A percentile compares a stretch with the other conserved stretches of the same genome.
These are phyloP conservation scores for Corydoras maculifer DNA, from an alignment of 2,113 vertebrate genomes.

Conservation along the genomic window DNA sequence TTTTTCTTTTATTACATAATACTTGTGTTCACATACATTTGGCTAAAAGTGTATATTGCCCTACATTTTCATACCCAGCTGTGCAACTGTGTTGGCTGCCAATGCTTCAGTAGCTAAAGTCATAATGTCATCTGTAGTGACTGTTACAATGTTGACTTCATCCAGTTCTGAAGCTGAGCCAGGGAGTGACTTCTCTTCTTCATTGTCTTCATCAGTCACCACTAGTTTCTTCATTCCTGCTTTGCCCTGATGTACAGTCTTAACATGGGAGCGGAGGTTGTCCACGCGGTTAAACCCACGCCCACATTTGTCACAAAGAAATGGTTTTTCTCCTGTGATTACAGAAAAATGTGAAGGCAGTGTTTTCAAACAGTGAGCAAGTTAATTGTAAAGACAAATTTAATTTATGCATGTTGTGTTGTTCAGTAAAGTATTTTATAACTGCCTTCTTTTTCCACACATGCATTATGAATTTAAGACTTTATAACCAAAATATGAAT, in stretches of 20 bases:
- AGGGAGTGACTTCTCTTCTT: slow-evolving; percentile 35
- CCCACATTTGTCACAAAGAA: slow-evolving; percentile 92
- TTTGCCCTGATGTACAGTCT: slow-evolving; percentile 93
- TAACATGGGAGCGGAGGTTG: slow-evolving; percentile 94
- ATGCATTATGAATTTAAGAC: too few species aligned
- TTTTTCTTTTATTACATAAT: too few species aligned
- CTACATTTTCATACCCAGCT: slow-evolving; percentile 57
- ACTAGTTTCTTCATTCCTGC: slow-evolving; percentile 89
- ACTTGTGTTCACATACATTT: too few species aligned
- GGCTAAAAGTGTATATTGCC: too few species aligned
- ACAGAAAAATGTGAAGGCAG: background rate
- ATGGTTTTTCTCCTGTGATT: slow-evolving; percentile 86
- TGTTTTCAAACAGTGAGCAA: too few species aligned
- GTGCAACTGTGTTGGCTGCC: slow-evolving; percentile 79
- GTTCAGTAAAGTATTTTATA: too few species aligned
- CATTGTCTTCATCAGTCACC: slow-evolving; percentile 49
- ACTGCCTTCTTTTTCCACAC: too few species aligned
- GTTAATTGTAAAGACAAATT: too few species aligned
- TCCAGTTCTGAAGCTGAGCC: slow-evolving; percentile 48
- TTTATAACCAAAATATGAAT: too few species aligned
- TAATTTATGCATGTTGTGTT: too few species aligned
- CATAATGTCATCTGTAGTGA: slow-evolving; percentile 87
- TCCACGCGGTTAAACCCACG: slow-evolving; percentile 95
- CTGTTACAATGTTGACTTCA: slow-evolving; percentile 87
- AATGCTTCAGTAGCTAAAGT: slow-evolving; percentile 83